phyloP scores from a whole-genome alignment of 2,113 vertebrate species.

The Pedionomus torquatus region DNA sequence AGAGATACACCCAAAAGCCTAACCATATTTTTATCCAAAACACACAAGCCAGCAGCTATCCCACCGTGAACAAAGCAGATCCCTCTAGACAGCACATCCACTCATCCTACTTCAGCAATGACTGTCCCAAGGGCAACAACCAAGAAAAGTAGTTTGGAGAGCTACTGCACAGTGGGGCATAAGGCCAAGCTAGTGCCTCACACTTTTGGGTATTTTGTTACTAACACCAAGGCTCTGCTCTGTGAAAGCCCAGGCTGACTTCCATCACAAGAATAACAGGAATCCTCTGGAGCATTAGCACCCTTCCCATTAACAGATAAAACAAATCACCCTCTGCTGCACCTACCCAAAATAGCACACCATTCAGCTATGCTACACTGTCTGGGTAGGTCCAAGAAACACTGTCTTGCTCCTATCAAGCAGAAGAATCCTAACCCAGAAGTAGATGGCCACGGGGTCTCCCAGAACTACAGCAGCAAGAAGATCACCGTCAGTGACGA shows the following conservation, averaged over 20 bases:
- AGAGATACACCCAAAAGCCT: not conserved
- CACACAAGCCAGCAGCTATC: not conserved
- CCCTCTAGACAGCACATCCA: not conserved
- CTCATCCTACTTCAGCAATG: not conserved
- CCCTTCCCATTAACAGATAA: not conserved
- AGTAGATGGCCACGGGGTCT: not conserved
- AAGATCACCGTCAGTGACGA: not conserved
- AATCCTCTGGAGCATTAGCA: not conserved
- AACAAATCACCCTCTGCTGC: fast-evolving
- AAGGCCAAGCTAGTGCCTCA: not conserved
- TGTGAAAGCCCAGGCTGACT: not conserved
- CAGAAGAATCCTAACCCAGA: not conserved
- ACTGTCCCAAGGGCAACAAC: not conserved
- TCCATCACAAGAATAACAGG: not conserved
- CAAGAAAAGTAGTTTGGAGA: not conserved
- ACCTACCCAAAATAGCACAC: not conserved
- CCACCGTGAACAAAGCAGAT: not conserved
- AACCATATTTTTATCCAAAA: not conserved
- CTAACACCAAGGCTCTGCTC: not conserved
- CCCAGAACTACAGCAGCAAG: not conserved
- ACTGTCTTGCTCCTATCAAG: not conserved
- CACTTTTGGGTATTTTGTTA: not conserved
- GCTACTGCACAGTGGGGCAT: not conserved
- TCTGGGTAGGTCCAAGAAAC: not conserved
- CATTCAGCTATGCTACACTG: not conserved